These are phyloP conservation scores for Drosophila putrida DNA, from an alignment of 2,888 invertebrate species.

Conservation along the genomic window DNA sequence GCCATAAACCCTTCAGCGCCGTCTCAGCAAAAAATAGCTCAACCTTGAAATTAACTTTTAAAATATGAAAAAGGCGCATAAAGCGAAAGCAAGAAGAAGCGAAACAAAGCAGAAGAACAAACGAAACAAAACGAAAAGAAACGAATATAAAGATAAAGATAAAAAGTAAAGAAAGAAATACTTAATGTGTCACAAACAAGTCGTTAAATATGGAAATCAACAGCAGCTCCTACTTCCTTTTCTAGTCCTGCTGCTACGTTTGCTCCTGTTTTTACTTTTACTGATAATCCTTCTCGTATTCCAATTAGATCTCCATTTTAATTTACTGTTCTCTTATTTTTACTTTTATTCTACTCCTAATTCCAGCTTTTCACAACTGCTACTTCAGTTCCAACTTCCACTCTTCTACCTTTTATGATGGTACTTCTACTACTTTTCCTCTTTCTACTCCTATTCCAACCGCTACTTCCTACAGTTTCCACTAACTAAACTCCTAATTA, in stretches of 20 bases:
- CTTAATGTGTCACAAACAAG: slow-evolving; percentile 54
- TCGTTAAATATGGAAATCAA: slow-evolving; percentile 64
- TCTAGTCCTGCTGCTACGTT: background rate
- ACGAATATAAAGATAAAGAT: background rate
- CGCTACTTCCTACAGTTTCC: background rate
- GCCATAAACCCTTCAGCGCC: slow-evolving; percentile 64
- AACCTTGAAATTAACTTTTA: slow-evolving; percentile 81
- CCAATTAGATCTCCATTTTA: too few species aligned
- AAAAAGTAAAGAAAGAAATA: slow-evolving; percentile 13
- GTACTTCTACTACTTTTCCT: too few species aligned
- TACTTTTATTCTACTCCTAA: too few species aligned
- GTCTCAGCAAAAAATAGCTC: slow-evolving; percentile 61
- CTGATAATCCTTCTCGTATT: too few species aligned
- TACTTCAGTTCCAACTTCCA: too few species aligned
- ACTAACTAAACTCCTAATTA: background rate
- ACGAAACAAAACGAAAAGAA: background rate
- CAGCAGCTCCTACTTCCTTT: background rate
- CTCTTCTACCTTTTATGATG: too few species aligned
- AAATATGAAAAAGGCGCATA: slow-evolving; percentile 54
- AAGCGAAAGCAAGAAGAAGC: slow-evolving; percentile 11
- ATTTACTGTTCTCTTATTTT: too few species aligned
- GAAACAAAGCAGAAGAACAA: slow-evolving; percentile 18
- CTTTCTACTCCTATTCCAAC: background rate
- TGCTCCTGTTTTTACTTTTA: background rate
- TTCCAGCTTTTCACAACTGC: too few species aligned